These are phyloP conservation scores for Tachina grossa DNA, from an alignment of 2,888 invertebrate genomes.

Conservation along the genomic window DNA sequence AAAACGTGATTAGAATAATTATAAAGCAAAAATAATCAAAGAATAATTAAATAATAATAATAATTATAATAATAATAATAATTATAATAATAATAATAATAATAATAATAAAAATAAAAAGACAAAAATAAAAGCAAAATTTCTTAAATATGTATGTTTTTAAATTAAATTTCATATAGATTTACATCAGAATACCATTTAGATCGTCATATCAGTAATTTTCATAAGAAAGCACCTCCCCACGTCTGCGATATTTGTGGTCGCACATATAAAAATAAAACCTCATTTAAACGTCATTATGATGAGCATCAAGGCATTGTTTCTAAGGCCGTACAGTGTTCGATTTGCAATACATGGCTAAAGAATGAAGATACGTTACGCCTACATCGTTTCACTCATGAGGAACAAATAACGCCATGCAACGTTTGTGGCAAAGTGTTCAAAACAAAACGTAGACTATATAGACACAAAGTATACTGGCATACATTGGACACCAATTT, in stretches of 20 bases:
- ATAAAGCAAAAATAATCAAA: too few species aligned
- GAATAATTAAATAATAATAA: too few species aligned
- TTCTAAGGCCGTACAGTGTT: constrained; percentile 77
- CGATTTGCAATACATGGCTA: constrained; percentile 76
- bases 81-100: too few species aligned
- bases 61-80: background rate
- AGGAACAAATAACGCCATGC: constrained; percentile 62
- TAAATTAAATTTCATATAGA: constrained; percentile 72
- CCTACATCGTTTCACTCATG: constrained; percentile 69
- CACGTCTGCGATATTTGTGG: constrained; percentile 79
- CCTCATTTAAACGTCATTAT: constrained; percentile 77
- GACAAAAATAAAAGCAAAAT: background rate
- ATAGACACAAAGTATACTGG: constrained; percentile 77
- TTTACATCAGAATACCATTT: constrained; percentile 77
- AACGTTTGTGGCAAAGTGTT: constrained; percentile 71
- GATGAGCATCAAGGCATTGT: constrained; percentile 78
- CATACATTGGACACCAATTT: constrained; percentile 77
- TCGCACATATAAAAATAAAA: constrained; percentile 79
- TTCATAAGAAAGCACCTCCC: constrained; percentile 77
- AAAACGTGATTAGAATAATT: too few species aligned
- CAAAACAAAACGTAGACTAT: constrained; percentile 75
- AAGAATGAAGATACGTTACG: constrained; percentile 77
- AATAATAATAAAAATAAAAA: background rate
- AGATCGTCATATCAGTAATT: constrained; percentile 77
- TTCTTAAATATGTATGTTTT: constrained; percentile 41